A percentile compares a stretch with the other conserved stretches of the same genome.
phyloP scores from a whole-genome alignment of 2,113 vertebrate species.

The Fregetta grallaria region DNA sequence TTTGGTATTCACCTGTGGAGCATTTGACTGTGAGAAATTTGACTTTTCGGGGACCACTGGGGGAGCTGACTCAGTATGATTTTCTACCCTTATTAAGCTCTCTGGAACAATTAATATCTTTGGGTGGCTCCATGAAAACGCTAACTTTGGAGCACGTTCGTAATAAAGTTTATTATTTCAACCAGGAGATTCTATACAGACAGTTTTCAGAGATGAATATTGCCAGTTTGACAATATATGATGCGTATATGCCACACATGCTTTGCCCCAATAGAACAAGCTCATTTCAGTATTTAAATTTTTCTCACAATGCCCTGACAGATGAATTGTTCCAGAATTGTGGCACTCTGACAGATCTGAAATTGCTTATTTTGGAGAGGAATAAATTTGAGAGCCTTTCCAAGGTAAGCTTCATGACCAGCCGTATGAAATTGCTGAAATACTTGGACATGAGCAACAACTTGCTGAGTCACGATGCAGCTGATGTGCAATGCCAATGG shows the following conservation, averaged over 20 bases:
- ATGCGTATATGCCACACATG: slow-evolving; percentile 81
- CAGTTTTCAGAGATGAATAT: slow-evolving; percentile 82
- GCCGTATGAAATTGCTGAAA: slow-evolving; percentile 76
- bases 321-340: slow-evolving; percentile 83
- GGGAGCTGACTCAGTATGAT: background rate
- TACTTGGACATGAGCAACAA: slow-evolving; percentile 82
- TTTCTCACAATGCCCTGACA: slow-evolving; percentile 81
- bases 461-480: slow-evolving; percentile 67
- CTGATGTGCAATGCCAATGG: slow-evolving; percentile 72
- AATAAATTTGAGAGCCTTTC: slow-evolving; percentile 80
- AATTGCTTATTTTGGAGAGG: slow-evolving; percentile 68
- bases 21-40: slow-evolving; percentile 70
- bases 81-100: background rate
- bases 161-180: slow-evolving; percentile 69
- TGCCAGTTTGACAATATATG: slow-evolving; percentile 68
- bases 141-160: slow-evolving; percentile 47
- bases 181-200: slow-evolving; percentile 76
- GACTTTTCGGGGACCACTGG: background rate
- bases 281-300: slow-evolving; percentile 74
- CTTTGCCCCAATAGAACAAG: slow-evolving; percentile 80
- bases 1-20: slow-evolving; percentile 67
- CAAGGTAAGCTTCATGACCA: slow-evolving; percentile 72
- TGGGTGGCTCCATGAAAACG: slow-evolving; percentile 59
- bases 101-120: background rate
- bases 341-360: slow-evolving; percentile 62